Evolutionary conservation across 2,797 vertebrate genomes (phyloP).

Genomic region (Hozukius guyotensis): DNA sequence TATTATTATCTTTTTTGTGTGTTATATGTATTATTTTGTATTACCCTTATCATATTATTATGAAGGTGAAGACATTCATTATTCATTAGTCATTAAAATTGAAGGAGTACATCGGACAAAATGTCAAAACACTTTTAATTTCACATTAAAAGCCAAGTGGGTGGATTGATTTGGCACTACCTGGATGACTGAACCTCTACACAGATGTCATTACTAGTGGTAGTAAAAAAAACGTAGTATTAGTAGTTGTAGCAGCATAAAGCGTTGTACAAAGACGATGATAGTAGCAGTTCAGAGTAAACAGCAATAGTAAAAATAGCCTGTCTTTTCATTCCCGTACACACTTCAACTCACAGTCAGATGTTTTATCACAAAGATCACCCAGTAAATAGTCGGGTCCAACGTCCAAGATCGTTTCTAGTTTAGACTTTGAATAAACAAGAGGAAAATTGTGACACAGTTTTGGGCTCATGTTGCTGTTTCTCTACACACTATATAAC

Average conservation of each 20-base stretch:
- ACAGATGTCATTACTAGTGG: neutral
- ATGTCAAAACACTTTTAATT: neutral
- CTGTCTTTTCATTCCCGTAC: neutral
- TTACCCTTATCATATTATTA: neutral
- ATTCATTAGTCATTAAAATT: neutral
- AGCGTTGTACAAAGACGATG: neutral
- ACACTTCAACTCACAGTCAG: neutral
- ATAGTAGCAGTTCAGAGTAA: neutral
- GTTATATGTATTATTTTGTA: neutral
- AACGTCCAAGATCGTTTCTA: conserved; percentile 34
- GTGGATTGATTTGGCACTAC: neutral
- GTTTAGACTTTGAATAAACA: conserved; percentile 35
- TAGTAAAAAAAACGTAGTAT: neutral
- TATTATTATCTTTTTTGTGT: neutral
- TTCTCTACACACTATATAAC: neutral
- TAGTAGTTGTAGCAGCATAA: neutral
- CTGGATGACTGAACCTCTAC: too few relatives aligned
- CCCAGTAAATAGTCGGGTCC: conserved; percentile 29
- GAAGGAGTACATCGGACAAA: neutral
- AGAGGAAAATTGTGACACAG: neutral
- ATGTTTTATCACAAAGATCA: conserved; percentile 20
- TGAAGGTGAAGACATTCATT: neutral
- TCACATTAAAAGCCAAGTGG: neutral
- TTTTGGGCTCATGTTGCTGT: neutral
- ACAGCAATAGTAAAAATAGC: neutral